A percentile compares a stretch with the other conserved stretches of the same genome.
Evolutionary conservation across 2,113 vertebrate species (phyloP).

Genomic region (Toxotes jaculatrix): DNA sequence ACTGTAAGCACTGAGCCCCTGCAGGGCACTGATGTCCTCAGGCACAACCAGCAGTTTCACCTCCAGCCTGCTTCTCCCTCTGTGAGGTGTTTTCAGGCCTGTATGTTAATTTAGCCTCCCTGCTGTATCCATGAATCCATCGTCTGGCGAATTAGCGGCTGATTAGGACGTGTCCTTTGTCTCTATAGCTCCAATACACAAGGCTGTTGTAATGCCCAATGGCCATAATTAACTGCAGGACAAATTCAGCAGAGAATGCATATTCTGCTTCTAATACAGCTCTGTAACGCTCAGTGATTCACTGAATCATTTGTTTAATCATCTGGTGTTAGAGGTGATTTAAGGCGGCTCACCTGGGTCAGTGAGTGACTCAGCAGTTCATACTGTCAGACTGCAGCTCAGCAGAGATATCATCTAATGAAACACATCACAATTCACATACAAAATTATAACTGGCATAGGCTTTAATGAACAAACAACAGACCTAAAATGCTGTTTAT

Average conservation of each 20-base stretch:
- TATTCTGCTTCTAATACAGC: conserved; percentile 45
- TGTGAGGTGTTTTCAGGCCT: conserved; percentile 59
- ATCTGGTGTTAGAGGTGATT: neutral
- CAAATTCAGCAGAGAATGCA: conserved; percentile 54
- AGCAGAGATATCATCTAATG: neutral
- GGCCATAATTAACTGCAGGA: conserved; percentile 53
- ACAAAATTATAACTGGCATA: neutral
- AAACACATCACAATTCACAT: neutral
- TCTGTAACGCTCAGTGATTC: conserved; percentile 38
- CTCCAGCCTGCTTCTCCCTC: conserved; percentile 27
- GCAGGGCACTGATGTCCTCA: conserved; percentile 35
- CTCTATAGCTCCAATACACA: conserved; percentile 71
- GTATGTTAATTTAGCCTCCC: conserved; percentile 69
- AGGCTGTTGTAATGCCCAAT: conserved; percentile 38
- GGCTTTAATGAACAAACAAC: neutral
- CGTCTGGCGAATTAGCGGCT: conserved; percentile 76
- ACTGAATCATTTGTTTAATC: conserved; percentile 45
- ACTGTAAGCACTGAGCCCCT: conserved; percentile 5
- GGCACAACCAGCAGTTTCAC: conserved; percentile 49
- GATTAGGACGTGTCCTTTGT: conserved; percentile 73
- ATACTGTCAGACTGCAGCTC: neutral
- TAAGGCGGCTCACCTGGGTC: neutral
- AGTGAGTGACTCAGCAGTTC: conserved; percentile 5
- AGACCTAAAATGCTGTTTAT: neutral
- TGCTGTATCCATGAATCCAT: conserved; percentile 61